Conservation (phyloP, 1,140 invertebrate genomes). For the Linepithema humile region DNA sequence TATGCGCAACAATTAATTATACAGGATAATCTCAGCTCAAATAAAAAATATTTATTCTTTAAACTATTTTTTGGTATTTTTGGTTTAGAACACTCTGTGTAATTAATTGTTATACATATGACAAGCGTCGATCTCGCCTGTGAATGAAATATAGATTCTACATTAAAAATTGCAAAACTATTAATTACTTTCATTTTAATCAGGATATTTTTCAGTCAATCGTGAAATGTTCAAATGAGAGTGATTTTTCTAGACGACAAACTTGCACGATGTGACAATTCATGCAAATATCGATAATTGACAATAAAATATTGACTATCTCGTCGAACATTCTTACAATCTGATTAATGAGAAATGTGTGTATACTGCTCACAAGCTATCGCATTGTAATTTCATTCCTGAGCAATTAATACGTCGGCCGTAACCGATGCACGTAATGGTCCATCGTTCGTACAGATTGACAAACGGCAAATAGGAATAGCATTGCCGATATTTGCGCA, state of each 20-base stretch:
- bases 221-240: too few species aligned
- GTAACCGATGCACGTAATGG: constrained; percentile 50
- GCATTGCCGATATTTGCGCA: constrained; percentile 45
- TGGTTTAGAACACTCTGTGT: background rate
- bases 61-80: constrained; percentile 32
- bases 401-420: constrained; percentile 42
- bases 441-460: constrained; percentile 52
- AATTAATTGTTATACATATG: constrained; percentile 35
- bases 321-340: constrained; percentile 27
- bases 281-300: background rate
- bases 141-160: background rate
- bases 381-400: constrained; percentile 53
- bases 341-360: constrained; percentile 34
- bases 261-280: background rate
- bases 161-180: background rate
- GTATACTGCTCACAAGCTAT: constrained; percentile 32
- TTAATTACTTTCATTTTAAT: constrained; percentile 11
- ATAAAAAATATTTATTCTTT: background rate
- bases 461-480: constrained; percentile 58
- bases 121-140: background rate
- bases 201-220: background rate
- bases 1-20: constrained; percentile 40
- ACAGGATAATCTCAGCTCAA: background rate
- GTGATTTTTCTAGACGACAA: background rate
- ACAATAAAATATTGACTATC: constrained; percentile 10